phyloP scores from a whole-genome alignment of 2,888 invertebrate species.

The Epistrophe eligans region DNA sequence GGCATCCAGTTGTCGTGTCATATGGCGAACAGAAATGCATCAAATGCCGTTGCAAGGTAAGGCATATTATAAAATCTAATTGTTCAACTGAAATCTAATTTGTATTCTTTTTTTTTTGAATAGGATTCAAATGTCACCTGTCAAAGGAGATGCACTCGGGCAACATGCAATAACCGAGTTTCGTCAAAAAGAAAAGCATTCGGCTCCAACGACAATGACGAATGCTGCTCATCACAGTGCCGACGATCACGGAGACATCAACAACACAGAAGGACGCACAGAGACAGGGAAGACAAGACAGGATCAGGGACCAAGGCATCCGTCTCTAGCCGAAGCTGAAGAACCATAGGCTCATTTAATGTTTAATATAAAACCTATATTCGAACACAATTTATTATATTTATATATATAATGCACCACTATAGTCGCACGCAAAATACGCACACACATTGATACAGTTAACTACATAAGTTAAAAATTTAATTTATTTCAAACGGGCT shows the following conservation, averaged over 20 bases:
- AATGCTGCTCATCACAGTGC: slow-evolving; percentile 83
- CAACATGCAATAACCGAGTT: slow-evolving; percentile 86
- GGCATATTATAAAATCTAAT: slow-evolving; percentile 69
- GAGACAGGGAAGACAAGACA: slow-evolving; percentile 77
- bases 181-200: slow-evolving; percentile 85
- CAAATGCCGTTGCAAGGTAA: slow-evolving; percentile 95
- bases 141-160: slow-evolving; percentile 90
- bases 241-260: slow-evolving; percentile 82
- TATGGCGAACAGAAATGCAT: slow-evolving; percentile 95
- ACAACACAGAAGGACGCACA: slow-evolving; percentile 81
- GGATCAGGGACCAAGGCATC: slow-evolving; percentile 51
- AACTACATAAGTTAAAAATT: slow-evolving; percentile 56
- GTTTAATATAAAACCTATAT: slow-evolving; percentile 38
- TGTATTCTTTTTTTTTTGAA: slow-evolving; percentile 77
- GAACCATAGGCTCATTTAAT: slow-evolving; percentile 60
- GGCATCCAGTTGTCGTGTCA: slow-evolving; percentile 94
- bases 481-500: slow-evolving; percentile 58
- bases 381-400: slow-evolving; percentile 71
- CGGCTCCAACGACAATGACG: slow-evolving; percentile 82
- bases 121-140: slow-evolving; percentile 93
- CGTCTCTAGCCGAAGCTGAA: slow-evolving; percentile 66
- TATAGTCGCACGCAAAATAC: slow-evolving; percentile 72
- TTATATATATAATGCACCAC: slow-evolving; percentile 73
- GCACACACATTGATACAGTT: slow-evolving; percentile 62
- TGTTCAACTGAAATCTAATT: not conserved